Evolutionary conservation across 2,797 vertebrate genomes (phyloP).

Genomic region (Merluccius polli): DNA sequence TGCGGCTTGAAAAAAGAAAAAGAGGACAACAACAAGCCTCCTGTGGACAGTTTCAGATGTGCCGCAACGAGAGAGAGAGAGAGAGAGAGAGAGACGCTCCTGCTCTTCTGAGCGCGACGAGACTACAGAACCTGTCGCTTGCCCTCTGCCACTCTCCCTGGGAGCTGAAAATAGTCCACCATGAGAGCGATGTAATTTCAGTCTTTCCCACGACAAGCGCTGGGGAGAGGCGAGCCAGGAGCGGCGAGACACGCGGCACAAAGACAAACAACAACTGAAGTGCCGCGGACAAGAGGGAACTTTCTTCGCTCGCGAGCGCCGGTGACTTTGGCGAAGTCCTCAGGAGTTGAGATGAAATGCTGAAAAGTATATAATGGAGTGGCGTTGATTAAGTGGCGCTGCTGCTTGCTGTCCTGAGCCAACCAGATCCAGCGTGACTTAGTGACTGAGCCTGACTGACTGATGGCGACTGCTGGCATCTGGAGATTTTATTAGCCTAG

Average conservation of each 20-base stretch:
- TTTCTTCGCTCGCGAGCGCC: constrained; percentile 14
- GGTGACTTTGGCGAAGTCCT: constrained; percentile 17
- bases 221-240: constrained; percentile 50
- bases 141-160: constrained; percentile 75
- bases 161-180: constrained; percentile 82
- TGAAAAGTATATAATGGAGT: neutral
- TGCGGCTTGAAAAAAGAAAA: constrained; percentile 41
- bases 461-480: constrained; percentile 55
- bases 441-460: constrained; percentile 27
- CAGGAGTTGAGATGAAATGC: neutral
- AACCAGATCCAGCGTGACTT: constrained; percentile 44
- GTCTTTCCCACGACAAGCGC: constrained; percentile 77
- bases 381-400: neutral
- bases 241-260: constrained; percentile 33
- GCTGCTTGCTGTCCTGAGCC: neutral
- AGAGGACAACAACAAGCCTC: neutral
- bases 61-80: constrained; percentile 46
- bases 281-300: constrained; percentile 24
- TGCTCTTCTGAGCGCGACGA: constrained; percentile 61
- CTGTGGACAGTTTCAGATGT: constrained; percentile 52
- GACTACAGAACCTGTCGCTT: constrained; percentile 72
- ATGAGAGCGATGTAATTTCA: constrained; percentile 82
- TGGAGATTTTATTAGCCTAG: constrained; percentile 66
- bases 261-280: constrained; percentile 46
- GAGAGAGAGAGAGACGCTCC: constrained; percentile 50